Base-by-base conservation (phyloP, 2,113 vertebrate species). In the Astatoreochromis straeleni region DNA sequence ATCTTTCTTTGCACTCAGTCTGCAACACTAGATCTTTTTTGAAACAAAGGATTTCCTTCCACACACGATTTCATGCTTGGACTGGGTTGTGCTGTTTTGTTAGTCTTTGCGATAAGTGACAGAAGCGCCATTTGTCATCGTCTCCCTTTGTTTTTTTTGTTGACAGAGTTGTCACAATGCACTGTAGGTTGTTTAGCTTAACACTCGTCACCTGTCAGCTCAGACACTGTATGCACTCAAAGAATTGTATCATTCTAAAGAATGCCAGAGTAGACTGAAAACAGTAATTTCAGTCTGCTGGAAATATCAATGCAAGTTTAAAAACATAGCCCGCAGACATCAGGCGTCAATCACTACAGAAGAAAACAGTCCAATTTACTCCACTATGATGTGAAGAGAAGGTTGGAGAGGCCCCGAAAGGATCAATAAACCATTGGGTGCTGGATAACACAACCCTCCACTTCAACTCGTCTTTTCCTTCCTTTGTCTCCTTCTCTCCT, bases 301-400 rank as follows among this genome's bases (percentile, higher is more conserved):
- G 85, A 93, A 92, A 88, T 60, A 87, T 88, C 86, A 49, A 45
- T 24, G 87, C 21, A 7, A 84, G 82, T 93, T 88, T 81, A 73
- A 83, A 85, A 88, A 86, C 82, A 80, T 3, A 55, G 82, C 79
- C 38, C 31, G 7, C 33, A 79, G 85, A 89, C 85, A 54, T 63
- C 86, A 88, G 78, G 51, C 45, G 88, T 92, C 94, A 94, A 90
- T 95, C 94, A 90, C 68, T 2, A 63, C 47, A 49, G 53, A 83
- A 75, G 89, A 91, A 93, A 94, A 94, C 55, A 82, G 88, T 87
- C 90, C 92, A 93, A 91, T 93, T 94, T 93, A 89, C 85, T 90
- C 73, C 10, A 1, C 21, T 24, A 47, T 21, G 75, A 70, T 82
- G 83, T 10, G 63, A 78, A 14, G 83, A 75, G 73, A 75, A 88